Base-by-base conservation (phyloP, 2,797 vertebrate genomes). In the Discoglossus pictus region DNA sequence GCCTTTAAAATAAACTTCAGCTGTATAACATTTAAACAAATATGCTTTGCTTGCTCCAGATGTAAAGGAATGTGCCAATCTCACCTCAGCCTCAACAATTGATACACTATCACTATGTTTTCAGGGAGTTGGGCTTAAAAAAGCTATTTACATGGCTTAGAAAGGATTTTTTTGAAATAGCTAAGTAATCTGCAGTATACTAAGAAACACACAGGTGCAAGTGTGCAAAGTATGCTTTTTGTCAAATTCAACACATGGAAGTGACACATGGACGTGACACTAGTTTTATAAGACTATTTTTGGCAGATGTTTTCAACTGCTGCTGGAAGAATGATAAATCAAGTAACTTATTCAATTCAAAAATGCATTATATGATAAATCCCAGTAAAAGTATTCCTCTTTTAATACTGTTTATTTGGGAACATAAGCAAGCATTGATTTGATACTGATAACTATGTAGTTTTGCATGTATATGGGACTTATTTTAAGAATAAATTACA, bases 21-120 rank as follows among this genome's bases (percentile, higher is more conserved):
- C 15, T 62, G 12, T 39, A 48, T 54, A 61, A 54, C 48, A 39
- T 61, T 34, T 25, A 4, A 62, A 16, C 12, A 39, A 39, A 69
- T 54, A 54, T 13, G 62, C 23, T 53, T 46, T 21, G 8, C 20
- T 53, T 38, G 16, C 42, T 17, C 21, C 21, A 55, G 35, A 48
- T 66, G 39, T 48, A 31, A 48, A 62, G 51, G 59, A 69, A 69
- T 69, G 59, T 69, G 51, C 38, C 67, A 62, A 62, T 62, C 50
- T 54, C 42, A 48, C 48, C 4, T 62, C 58, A 69, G 18, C 17
- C 31, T 34, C 42, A 24, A 68, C 61, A 48, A 47, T 34, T 55
- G 67, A 47, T 69, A 68, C 25, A 44, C 56, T 60, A 69, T 68
- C 65, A 68, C 20, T 6, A 27, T 54, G 48, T 47, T 53, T 60